A percentile compares a stretch with the other conserved stretches of the same genome.
Conservation (phyloP, 2,113 vertebrate species). For the Microtus ochrogaster region DNA sequence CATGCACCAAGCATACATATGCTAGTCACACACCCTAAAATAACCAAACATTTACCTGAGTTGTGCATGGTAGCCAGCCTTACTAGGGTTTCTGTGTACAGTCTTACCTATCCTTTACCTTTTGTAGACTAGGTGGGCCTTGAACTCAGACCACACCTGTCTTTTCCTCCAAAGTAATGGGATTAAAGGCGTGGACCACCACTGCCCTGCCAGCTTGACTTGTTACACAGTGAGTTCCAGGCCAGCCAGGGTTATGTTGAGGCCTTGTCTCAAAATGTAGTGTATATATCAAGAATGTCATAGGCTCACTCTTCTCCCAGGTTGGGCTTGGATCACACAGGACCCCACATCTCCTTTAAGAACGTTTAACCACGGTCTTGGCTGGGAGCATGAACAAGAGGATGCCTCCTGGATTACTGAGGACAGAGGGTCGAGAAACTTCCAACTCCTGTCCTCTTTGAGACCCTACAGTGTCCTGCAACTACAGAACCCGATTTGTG, state of each 20-base stretch:
- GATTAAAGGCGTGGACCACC: too few species aligned
- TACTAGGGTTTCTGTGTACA: too few species aligned
- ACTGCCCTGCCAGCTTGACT: too few species aligned
- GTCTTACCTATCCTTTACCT: too few species aligned
- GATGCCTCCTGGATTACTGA: slow-evolving; percentile 25
- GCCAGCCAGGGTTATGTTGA: background rate
- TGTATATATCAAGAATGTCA: background rate
- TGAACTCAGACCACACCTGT: too few species aligned
- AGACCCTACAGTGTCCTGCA: background rate
- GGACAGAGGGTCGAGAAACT: background rate
- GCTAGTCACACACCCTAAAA: background rate
- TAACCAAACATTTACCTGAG: background rate
- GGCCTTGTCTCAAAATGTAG: background rate
- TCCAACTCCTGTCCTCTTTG: background rate
- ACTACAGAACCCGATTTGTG: background rate
- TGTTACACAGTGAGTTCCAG: background rate
- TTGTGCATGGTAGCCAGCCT: background rate
- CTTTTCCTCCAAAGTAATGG: too few species aligned
- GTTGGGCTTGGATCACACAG: slow-evolving; percentile 54
- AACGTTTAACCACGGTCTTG: slow-evolving; percentile 32
- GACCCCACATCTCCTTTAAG: slow-evolving; percentile 36
- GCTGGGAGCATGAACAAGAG: slow-evolving; percentile 49
- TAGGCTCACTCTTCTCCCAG: background rate
- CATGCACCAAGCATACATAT: too few species aligned
- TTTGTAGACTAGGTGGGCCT: too few species aligned